Conservation (phyloP, 1,140 invertebrate genomes). For the Triops longicaudatus region DNA sequence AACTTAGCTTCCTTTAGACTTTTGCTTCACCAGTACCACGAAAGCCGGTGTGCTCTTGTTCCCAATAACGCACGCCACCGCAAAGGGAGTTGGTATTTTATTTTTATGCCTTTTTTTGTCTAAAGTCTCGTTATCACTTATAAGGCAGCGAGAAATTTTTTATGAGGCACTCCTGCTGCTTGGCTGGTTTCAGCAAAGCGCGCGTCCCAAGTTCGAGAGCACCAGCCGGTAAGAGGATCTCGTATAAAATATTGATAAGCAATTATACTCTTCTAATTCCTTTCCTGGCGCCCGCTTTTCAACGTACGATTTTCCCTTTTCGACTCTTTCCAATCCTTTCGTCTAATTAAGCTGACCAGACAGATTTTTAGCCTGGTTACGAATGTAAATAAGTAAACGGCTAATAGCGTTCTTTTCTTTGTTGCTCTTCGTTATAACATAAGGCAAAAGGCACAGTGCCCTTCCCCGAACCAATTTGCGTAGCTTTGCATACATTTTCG, state of each 20-base stretch:
- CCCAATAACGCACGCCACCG: too few relatives aligned
- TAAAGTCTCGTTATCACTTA: constrained; percentile 8
- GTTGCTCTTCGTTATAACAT: too few relatives aligned
- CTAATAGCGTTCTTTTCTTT: too few relatives aligned
- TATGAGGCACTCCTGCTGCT: neutral
- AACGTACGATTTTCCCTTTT: neutral
- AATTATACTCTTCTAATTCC: neutral
- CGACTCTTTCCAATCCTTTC: neutral
- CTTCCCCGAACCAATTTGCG: neutral
- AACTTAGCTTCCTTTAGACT: neutral
- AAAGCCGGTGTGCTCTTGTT: neutral
- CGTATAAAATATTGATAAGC: constrained; percentile 2
- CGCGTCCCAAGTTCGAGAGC: neutral
- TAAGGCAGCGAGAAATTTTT: neutral
- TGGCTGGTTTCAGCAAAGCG: neutral
- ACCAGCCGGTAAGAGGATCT: neutral
- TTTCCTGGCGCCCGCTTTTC: neutral
- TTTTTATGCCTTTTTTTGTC: neutral
- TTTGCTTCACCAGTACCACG: neutral
- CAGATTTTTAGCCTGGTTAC: too few relatives aligned
- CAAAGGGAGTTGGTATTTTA: neutral
- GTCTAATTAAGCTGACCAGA: neutral
- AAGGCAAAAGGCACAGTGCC: neutral
- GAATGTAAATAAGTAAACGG: too few relatives aligned
- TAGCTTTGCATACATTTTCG: neutral